Percentiles rank a stretch among this genome's conserved stretches.
phyloP scores from a whole-genome alignment of 2,797 vertebrate genomes.

The Pangasius macronema region DNA sequence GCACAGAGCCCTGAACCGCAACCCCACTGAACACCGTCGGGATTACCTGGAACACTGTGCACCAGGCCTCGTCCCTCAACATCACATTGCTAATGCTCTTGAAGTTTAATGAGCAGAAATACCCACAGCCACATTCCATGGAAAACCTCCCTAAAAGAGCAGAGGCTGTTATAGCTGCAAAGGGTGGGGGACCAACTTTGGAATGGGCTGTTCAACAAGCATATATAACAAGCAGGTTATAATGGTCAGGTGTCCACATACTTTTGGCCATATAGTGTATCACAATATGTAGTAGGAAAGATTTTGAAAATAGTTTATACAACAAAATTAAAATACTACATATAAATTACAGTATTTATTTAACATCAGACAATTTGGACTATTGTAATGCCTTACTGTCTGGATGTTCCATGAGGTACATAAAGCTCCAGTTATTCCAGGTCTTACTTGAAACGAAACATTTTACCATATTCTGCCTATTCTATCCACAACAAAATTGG shows the following conservation, averaged over 20 bases:
- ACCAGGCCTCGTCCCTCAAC: background rate
- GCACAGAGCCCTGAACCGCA: no score
- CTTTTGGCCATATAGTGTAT: background rate
- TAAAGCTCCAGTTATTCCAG: background rate
- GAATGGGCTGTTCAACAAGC: background rate
- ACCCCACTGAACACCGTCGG: no score
- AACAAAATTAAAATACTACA: background rate
- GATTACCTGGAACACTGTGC: no score
- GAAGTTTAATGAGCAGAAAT: background rate
- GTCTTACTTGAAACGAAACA: background rate
- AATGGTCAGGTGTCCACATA: background rate
- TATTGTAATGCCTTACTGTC: background rate
- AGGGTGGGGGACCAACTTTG: background rate
- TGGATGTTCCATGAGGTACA: background rate
- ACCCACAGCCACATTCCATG: background rate
- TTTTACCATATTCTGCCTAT: background rate
- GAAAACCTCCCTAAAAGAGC: no score
- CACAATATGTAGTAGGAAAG: background rate
- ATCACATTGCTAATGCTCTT: background rate
- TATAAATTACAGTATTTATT: background rate
- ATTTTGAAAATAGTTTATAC: background rate
- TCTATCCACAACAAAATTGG: background rate
- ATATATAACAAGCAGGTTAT: background rate
- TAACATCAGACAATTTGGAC: background rate
- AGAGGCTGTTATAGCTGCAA: background rate